phyloP scores from a whole-genome alignment of 2,797 vertebrate genomes.

The Pseudochaenichthys georgianus region DNA sequence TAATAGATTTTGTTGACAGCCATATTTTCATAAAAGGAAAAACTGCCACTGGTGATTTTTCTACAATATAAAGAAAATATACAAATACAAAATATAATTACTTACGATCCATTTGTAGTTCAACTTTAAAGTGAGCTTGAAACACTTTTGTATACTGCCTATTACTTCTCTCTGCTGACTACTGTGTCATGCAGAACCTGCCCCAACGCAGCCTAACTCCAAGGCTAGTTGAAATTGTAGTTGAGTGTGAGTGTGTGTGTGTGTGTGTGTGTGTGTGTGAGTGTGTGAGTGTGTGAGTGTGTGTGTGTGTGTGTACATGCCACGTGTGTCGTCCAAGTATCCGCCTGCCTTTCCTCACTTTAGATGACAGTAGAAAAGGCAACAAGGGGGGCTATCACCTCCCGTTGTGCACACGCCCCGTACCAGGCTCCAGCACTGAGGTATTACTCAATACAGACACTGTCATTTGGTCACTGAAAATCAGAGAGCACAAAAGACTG shows the following conservation, averaged over 20 bases:
- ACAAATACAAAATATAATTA: neutral
- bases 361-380: conserved; percentile 63
- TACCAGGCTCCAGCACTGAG: conserved; percentile 67
- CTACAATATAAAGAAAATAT: neutral
- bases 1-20: too few species aligned
- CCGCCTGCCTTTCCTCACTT: conserved; percentile 67
- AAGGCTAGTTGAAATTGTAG: neutral
- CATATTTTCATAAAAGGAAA: neutral
- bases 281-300: conserved; percentile 2
- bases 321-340: conserved; percentile 33
- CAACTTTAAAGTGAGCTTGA: neutral
- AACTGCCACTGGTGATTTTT: too few species aligned
- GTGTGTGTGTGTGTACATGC: conserved; percentile 4
- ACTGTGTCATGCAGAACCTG: conserved; percentile 12
- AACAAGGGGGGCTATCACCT: conserved; percentile 60
- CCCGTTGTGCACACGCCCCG: conserved; percentile 37
- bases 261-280: conserved; percentile 7
- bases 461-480: conserved; percentile 41
- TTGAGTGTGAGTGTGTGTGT: neutral
- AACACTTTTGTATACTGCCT: neutral
- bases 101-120: neutral
- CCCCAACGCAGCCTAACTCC: conserved; percentile 4
- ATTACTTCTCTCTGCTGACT: conserved; percentile 5
- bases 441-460: conserved; percentile 38
- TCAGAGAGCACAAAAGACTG: conserved; percentile 29